Evolutionary conservation across 2,113 vertebrate genomes (phyloP), one percentile per base, ranked within the genome.

Genomic region (Acrocephalus kingi): DNA sequence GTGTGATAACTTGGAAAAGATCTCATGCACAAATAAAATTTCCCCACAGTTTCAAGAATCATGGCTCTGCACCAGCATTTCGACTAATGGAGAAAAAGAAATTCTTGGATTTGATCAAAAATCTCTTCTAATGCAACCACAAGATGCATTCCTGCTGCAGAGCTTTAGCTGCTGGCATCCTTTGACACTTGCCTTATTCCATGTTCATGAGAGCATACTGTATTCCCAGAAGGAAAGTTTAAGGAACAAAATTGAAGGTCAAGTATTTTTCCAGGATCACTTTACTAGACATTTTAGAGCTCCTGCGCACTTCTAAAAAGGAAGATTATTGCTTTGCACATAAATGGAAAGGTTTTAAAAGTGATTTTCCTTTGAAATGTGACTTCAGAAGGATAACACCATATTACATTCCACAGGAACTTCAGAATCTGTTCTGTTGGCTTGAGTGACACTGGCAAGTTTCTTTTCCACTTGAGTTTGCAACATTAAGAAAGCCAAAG

Each of bases 231-330:
- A 83, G 82, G 24, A 82, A 94, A 90, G 59, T 63, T 87, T 73
- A 95, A 81, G 52, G 43, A 89, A 73, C 85, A 74, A 84, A 89
- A 84, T 66, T 2, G 33, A 88, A 96, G 43, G 64, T 68, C 83
- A 84, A 87, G 56, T 83, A 63, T 54, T 95, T 96, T 95, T 96
- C 84, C 93, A 96, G 71, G 66, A 93, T 87, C 62, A 51, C 20
- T 77, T 93, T 84, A 84, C 75, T 84, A 46, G 86, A 84, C 89
- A 88, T 62, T 92, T 72, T 69, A 95, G 49, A 85, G 49, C 35
- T 97, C 93, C 87, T 96, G 64, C 19, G 5, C 8, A 1, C 37
- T 69, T 90, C 80, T 84, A 48, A 72, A 78, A 91, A 84, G 54
- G 30, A 67, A 81, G 64, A 61, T 76, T 67, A 93, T 46, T 89